Conservation (phyloP, 2,797 vertebrate genomes). For the Syngnathus acus region DNA sequence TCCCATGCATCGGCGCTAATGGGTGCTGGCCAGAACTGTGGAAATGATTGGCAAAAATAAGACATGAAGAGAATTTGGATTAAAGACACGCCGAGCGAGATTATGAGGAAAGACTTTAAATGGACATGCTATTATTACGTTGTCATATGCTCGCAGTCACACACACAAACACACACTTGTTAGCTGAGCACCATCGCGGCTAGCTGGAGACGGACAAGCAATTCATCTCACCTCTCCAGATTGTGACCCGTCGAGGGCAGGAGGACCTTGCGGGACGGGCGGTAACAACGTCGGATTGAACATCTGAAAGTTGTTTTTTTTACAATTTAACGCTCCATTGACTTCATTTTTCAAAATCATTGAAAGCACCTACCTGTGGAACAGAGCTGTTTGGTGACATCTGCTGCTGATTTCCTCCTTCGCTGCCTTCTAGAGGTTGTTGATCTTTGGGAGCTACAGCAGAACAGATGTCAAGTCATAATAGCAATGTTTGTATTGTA, state of each 20-base stretch:
- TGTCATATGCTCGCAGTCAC: constrained; percentile 2
- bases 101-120: constrained; percentile 28
- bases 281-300: constrained; percentile 70
- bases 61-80: constrained; percentile 29
- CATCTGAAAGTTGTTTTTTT: constrained; percentile 59
- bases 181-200: constrained; percentile 33
- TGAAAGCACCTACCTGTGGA: constrained; percentile 46
- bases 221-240: constrained; percentile 80
- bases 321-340: too few relatives aligned
- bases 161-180: constrained; percentile 25
- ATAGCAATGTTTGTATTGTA: neutral
- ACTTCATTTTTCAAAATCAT: neutral
- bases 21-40: neutral
- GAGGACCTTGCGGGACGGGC: constrained; percentile 71
- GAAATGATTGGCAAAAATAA: constrained; percentile 14
- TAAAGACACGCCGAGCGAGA: constrained; percentile 34
- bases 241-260: constrained; percentile 65
- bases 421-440: constrained; percentile 73
- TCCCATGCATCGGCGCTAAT: constrained; percentile 62
- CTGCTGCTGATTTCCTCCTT: constrained; percentile 56
- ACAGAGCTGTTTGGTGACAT: constrained; percentile 50
- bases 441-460: constrained; percentile 71
- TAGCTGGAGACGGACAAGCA: neutral
- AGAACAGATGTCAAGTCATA: neutral
- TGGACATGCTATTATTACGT: constrained; percentile 22